phyloP scores from a whole-genome alignment of 2,888 invertebrate species.

The Agriopis marginaria region DNA sequence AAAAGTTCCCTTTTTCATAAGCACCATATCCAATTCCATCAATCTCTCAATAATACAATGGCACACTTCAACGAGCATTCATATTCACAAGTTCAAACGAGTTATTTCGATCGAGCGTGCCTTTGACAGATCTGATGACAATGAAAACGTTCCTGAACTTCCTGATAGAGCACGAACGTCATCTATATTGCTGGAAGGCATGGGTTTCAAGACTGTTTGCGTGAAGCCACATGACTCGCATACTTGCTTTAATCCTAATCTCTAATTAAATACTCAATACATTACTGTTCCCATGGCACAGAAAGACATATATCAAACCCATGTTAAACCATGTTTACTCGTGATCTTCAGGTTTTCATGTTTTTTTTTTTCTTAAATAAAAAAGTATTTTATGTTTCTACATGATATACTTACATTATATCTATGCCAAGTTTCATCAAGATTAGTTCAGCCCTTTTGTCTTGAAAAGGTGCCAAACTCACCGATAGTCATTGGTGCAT shows the following conservation, averaged over 20 bases:
- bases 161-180: constrained; percentile 13
- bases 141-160: constrained; percentile 32
- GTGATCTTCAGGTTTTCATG: background rate
- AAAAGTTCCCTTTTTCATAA: background rate
- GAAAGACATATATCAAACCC: no score
- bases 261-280: constrained; percentile 11
- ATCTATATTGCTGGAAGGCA: constrained; percentile 23
- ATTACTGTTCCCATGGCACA: no score
- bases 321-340: no score
- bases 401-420: background rate
- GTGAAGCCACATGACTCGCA: constrained; percentile 40
- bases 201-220: constrained; percentile 42
- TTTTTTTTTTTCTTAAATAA: background rate
- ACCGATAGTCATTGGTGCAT: no score
- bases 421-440: no score
- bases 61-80: constrained; percentile 27
- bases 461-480: background rate
- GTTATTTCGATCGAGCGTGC: constrained; percentile 30
- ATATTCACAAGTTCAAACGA: constrained; percentile 37
- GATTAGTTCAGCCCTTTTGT: background rate
- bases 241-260: constrained; percentile 19
- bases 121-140: constrained; percentile 37
- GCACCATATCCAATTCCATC: background rate
- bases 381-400: background rate
- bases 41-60: background rate